Base-by-base conservation (phyloP, 2,888 invertebrate genomes). In the Lumbricus terrestris region DNA sequence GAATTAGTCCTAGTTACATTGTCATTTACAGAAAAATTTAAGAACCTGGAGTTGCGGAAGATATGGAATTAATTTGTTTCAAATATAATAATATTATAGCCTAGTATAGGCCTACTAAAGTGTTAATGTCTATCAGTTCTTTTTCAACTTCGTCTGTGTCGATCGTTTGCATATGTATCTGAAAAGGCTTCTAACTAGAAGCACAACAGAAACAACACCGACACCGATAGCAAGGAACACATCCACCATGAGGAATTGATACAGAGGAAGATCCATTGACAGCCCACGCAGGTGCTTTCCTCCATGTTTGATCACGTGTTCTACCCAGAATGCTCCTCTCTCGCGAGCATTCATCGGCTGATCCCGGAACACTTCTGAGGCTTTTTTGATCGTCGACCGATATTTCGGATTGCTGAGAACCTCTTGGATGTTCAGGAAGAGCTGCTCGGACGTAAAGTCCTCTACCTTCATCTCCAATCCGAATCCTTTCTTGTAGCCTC, bases 241-340 rank as follows among this genome's bases (percentile, higher is more conserved):
- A 82, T 93, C 93, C 37, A 93, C 82, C 83, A 92, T 90, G 37
- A 91, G 90, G 89, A 92, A 92, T 47, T 92, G 92, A 89, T 92
- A 92, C 91, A 92, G 90, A 20, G 93, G 92, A 90, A 93, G 90
- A 89, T 92, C 91, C 88, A 91, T 90, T 29, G 91, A 90, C 35
- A 89, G 20, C 15, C 93, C 91, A 20, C 92, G 91, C 89, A 93
- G 90, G 88, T 93, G 92, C 23, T 88, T 91, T 16, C 92, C 92
- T 34, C 93, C 93, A 91, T 92, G 92, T 91, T 92, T 92, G 18
- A 93, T 91, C 88, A 93, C 92, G 90, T 93, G 93, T 89, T 93
- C 93, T 33, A 93, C 90, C 92, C 92, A 93, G 82, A 91, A 92
- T 18, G 92, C 92, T 11, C 92, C 93, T 88, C 92, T 91, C 35